Percentiles rank a stretch among this genome's conserved stretches.
Conservation (phyloP, 2,888 invertebrate species). For the Chalcis sispes region DNA sequence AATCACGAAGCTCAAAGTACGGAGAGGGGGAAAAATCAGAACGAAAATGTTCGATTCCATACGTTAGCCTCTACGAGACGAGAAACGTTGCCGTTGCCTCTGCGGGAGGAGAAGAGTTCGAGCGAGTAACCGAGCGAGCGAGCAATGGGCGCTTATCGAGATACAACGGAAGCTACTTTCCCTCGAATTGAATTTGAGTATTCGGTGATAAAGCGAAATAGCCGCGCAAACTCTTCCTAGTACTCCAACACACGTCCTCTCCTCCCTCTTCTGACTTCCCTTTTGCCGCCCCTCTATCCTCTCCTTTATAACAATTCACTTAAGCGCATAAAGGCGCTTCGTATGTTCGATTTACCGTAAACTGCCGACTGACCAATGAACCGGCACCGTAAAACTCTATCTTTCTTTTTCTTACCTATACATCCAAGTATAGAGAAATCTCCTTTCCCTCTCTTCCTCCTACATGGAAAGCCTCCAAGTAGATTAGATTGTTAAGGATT, state of each 20-base stretch:
- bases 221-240: conserved; percentile 19
- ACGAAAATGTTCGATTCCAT: conserved; percentile 27
- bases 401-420: conserved; percentile 19
- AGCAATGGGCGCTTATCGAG: conserved; percentile 51
- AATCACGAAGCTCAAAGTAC: neutral
- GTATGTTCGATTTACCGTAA: conserved; percentile 47
- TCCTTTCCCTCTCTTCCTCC: too few relatives aligned
- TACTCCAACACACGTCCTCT: neutral
- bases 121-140: neutral
- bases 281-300: neutral
- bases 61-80: neutral
- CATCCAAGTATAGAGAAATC: too few relatives aligned
- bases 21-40: conserved; percentile 12
- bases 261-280: neutral
- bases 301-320: conserved; percentile 52
- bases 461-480: conserved; percentile 34
- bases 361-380: conserved; percentile 54
- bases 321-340: conserved; percentile 46
- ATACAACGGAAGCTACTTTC: conserved; percentile 56
- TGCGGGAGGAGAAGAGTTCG: neutral
- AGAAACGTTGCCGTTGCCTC: neutral
- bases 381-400: conserved; percentile 43
- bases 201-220: conserved; percentile 54
- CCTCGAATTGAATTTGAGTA: conserved; percentile 56
- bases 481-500: conserved; percentile 48